phyloP scores from a whole-genome alignment of 2,113 vertebrate genomes.

The Apeltes quadracus region DNA sequence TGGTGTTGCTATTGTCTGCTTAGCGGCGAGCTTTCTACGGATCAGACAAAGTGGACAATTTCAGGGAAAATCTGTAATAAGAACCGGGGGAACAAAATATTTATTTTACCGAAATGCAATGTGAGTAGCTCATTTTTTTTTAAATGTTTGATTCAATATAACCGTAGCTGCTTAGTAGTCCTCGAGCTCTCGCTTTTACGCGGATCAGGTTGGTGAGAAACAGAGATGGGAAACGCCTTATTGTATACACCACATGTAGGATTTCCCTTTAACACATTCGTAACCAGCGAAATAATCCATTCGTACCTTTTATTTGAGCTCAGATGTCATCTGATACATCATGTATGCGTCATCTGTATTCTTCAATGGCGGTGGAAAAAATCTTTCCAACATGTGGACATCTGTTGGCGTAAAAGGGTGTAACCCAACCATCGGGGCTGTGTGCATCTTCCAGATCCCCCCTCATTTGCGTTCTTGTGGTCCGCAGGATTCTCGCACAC shows the following conservation, averaged over 20 bases:
- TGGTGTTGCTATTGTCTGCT: slow-evolving; percentile 1
- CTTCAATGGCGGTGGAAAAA: not conserved
- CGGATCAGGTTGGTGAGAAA: slow-evolving; percentile 1
- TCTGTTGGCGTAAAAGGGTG: slow-evolving; percentile 46
- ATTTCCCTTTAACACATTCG: not conserved
- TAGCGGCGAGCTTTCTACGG: not conserved
- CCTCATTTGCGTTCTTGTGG: not conserved
- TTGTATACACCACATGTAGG: not conserved
- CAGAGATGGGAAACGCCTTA: not conserved
- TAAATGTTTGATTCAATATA: not conserved
- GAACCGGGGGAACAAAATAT: not conserved
- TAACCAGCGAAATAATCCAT: not conserved
- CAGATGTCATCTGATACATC: not conserved
- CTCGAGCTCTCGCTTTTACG: not conserved
- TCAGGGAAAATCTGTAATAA: not conserved
- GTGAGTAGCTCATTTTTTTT: slow-evolving; percentile 57
- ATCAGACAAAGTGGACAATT: not conserved
- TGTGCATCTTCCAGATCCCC: not conserved
- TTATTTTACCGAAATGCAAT: slow-evolving; percentile 47
- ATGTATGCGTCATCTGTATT: not conserved
- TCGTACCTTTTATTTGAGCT: not conserved
- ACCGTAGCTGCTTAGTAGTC: not conserved
- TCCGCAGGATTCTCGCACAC: not conserved
- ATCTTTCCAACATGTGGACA: not conserved
- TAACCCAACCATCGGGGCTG: slow-evolving; percentile 28